Evolutionary conservation across 2,888 invertebrate genomes (phyloP).

Genomic region (Apotomis capreana): DNA sequence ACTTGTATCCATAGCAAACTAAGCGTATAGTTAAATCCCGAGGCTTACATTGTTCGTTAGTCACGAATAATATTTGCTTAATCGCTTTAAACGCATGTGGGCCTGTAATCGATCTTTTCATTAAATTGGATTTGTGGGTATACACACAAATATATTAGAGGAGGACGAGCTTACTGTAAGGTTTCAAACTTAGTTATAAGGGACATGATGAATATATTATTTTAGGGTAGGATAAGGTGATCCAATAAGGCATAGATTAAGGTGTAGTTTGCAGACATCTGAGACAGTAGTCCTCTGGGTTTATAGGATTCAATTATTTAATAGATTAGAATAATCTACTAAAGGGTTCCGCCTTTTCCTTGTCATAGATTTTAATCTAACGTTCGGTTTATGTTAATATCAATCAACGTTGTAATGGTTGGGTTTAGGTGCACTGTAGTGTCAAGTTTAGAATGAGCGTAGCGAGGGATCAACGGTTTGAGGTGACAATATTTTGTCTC

Average conservation of each 20-base stretch:
- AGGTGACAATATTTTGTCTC: too few relatives aligned
- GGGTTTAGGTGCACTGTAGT: too few relatives aligned
- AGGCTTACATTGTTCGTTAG: conserved; percentile 42
- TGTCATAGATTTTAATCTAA: not conserved
- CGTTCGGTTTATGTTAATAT: too few relatives aligned
- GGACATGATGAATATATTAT: conserved; percentile 36
- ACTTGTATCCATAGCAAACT: conserved; percentile 22
- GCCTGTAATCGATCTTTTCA: conserved; percentile 44
- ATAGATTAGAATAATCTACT: not conserved
- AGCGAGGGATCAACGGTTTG: too few relatives aligned
- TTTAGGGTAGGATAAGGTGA: conserved; percentile 29
- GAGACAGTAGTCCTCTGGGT: conserved; percentile 10
- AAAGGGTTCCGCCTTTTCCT: not conserved
- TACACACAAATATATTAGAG: conserved; percentile 39
- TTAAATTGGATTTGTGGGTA: conserved; percentile 43
- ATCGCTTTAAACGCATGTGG: conserved; percentile 51
- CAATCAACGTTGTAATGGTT: too few relatives aligned
- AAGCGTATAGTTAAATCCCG: conserved; percentile 37
- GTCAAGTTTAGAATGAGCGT: too few relatives aligned
- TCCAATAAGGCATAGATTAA: conserved; percentile 32
- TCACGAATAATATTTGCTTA: conserved; percentile 48
- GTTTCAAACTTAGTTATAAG: conserved; percentile 31
- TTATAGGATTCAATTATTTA: conserved; percentile 13
- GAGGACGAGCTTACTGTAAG: conserved; percentile 25
- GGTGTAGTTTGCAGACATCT: conserved; percentile 33